Percentiles rank a stretch among this genome's conserved stretches.
phyloP scores from a whole-genome alignment of 2,888 invertebrate genomes.

The Erebia epiphron region DNA sequence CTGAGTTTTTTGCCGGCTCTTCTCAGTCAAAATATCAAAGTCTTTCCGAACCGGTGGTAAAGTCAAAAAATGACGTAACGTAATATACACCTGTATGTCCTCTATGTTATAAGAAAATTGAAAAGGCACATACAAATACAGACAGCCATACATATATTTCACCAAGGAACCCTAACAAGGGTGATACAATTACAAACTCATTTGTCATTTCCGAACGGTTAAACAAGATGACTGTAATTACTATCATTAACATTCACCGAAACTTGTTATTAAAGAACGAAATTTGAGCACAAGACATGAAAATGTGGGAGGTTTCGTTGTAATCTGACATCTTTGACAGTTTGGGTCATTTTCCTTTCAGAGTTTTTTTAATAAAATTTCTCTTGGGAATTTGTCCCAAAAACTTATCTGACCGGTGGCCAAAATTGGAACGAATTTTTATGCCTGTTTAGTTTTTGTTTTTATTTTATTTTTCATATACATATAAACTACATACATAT shows the following conservation, averaged over 20 bases:
- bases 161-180: constrained; percentile 30
- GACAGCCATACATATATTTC: constrained; percentile 1
- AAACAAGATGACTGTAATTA: constrained; percentile 38
- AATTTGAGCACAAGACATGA: constrained; percentile 3
- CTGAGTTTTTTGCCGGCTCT: too few relatives aligned
- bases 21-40: too few relatives aligned
- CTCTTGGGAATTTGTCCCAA: background rate
- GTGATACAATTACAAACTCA: constrained; percentile 55
- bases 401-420: too few relatives aligned
- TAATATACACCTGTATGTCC: too few relatives aligned
- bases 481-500: too few relatives aligned
- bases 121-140: too few relatives aligned
- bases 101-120: too few relatives aligned
- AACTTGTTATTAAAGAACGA: constrained; percentile 24
- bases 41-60: too few relatives aligned
- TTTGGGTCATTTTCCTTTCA: background rate
- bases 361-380: background rate
- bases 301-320: constrained; percentile 5
- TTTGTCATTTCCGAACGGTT: constrained; percentile 60
- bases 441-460: too few relatives aligned
- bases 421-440: too few relatives aligned
- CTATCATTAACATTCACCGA: constrained; percentile 18
- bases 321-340: background rate
- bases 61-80: too few relatives aligned
- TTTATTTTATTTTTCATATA: too few relatives aligned